Percentiles rank a stretch among this genome's conserved stretches.
Conservation (phyloP, 2,113 vertebrate species). For the Channa argus region DNA sequence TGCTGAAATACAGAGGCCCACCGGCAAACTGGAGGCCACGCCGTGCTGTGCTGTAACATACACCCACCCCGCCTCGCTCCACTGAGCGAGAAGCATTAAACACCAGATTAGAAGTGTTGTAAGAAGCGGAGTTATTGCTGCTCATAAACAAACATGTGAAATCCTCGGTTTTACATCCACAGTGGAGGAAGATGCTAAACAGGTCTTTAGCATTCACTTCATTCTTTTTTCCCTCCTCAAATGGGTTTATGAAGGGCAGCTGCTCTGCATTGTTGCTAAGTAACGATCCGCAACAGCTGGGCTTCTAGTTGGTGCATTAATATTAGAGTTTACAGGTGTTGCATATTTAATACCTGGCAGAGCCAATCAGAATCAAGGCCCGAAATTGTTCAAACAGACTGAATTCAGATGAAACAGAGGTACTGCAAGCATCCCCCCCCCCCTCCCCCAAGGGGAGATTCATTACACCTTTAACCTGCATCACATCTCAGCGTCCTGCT, state of each 20-base stretch:
- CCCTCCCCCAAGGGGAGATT: background rate
- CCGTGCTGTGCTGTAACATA: slow-evolving; percentile 20
- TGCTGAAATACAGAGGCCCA: slow-evolving; percentile 81
- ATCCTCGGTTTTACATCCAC: background rate
- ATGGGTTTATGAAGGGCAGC: background rate
- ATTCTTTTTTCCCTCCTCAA: no score
- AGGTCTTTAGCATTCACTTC: background rate
- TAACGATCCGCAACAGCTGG: slow-evolving; percentile 12
- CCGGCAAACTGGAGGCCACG: slow-evolving; percentile 46
- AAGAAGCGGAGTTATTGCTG: background rate
- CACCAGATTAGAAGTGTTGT: background rate
- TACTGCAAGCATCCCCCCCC: background rate
- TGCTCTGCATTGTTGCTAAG: slow-evolving; percentile 21
- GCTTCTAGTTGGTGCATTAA: slow-evolving; percentile 33
- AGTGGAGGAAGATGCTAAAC: no score
- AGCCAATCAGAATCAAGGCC: background rate
- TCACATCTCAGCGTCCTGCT: slow-evolving; percentile 49
- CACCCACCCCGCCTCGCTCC: slow-evolving; percentile 29
- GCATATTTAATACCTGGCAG: slow-evolving; percentile 3
- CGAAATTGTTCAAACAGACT: background rate
- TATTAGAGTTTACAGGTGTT: slow-evolving; percentile 35
- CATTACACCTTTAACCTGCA: slow-evolving; percentile 36
- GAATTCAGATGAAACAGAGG: background rate
- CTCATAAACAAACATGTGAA: background rate
- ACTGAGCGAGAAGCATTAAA: background rate